Conservation (phyloP, 2,113 vertebrate species). For the Urocynchramus pylzowi region DNA sequence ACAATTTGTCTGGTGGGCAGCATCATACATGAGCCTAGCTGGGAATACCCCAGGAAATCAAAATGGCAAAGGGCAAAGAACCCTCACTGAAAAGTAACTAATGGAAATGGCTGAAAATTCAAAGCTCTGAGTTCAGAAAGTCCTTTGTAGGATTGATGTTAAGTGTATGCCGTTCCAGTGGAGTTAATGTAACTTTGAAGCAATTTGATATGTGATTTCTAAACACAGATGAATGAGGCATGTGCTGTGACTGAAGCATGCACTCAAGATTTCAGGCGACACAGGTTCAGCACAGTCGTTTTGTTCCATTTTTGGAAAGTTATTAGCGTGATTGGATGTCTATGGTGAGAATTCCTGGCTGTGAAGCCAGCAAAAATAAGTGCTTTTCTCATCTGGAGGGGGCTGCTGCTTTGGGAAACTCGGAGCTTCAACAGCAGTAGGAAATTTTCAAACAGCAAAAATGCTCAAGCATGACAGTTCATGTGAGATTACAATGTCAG, state of each 20-base stretch:
- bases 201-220: not conserved
- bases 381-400: not conserved
- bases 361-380: not conserved
- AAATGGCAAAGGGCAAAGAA: not conserved
- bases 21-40: not conserved
- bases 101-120: not conserved
- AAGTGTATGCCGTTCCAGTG: rapidly evolving
- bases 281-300: not conserved
- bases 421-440: not conserved
- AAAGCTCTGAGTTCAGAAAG: not conserved
- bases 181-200: not conserved
- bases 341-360: not conserved
- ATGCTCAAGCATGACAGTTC: not conserved
- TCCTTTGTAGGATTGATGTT: not conserved
- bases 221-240: not conserved
- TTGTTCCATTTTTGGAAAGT: not conserved
- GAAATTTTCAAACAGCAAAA: not conserved
- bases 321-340: not conserved
- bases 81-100: not conserved
- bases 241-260: not conserved
- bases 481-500: not conserved
- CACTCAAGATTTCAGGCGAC: not conserved
- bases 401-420: not conserved
- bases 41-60: not conserved
- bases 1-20: not conserved